These are phyloP conservation scores for Sipha flava DNA, from an alignment of 1,140 invertebrate genomes.

Conservation along the genomic window DNA sequence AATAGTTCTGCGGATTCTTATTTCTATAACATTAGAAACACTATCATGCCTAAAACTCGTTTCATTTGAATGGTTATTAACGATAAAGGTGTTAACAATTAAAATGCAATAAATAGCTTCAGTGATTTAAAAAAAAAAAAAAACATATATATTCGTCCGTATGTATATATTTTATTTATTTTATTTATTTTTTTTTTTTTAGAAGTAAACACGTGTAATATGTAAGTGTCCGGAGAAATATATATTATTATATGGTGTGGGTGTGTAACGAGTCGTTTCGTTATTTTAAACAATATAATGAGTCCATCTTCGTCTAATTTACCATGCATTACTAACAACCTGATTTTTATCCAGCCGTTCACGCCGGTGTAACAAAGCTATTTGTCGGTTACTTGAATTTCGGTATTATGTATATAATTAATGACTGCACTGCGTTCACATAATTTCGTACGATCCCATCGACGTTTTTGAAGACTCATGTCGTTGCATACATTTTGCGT, in stretches of 20 bases:
- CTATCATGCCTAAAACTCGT: not conserved
- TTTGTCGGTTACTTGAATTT: not conserved
- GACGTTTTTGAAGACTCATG: too few relatives aligned
- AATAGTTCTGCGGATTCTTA: not conserved
- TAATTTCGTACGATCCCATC: too few relatives aligned
- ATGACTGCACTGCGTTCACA: too few relatives aligned
- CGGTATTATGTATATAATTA: too few relatives aligned
- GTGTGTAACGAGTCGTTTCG: slow-evolving; percentile 16
- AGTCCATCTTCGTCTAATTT: not conserved
- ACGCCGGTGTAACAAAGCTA: not conserved
- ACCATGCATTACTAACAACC: not conserved
- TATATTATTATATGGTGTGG: not conserved
- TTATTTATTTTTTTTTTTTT: too few relatives aligned
- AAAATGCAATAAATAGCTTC: not conserved
- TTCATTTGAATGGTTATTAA: not conserved
- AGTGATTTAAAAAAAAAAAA: not conserved
- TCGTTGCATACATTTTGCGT: too few relatives aligned
- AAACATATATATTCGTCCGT: not conserved
- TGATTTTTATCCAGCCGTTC: not conserved
- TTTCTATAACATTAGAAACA: not conserved
- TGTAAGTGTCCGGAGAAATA: not conserved
- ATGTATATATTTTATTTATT: too few relatives aligned
- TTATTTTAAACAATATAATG: not conserved
- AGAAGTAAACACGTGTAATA: too few relatives aligned
- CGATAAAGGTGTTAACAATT: not conserved